phyloP scores from a whole-genome alignment of 2,797 vertebrate species.

The Epinephelus malabaricus region DNA sequence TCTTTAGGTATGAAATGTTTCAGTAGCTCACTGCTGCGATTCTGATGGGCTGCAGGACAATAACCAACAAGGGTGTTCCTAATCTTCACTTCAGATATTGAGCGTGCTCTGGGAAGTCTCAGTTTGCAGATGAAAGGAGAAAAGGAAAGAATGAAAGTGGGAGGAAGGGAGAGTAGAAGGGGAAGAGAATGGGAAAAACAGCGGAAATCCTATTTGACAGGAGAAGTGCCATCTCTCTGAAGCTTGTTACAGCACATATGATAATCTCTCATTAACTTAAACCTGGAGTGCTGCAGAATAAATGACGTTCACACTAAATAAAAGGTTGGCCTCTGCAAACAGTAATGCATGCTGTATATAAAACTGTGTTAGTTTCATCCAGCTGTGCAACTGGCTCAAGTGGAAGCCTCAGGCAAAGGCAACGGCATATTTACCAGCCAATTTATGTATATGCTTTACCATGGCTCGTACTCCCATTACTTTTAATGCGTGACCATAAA shows the following conservation, averaged over 20 bases:
- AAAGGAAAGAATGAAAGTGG: conserved; percentile 42
- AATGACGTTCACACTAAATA: not conserved
- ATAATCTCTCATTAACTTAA: not conserved
- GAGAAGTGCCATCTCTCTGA: conserved; percentile 7
- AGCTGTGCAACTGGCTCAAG: not conserved
- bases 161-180: conserved; percentile 28
- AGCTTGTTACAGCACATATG: not conserved
- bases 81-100: conserved; percentile 54
- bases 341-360: not conserved
- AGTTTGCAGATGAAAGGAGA: conserved; percentile 43
- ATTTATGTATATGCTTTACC: conserved; percentile 11
- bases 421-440: conserved; percentile 6
- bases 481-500: conserved; percentile 27
- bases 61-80: conserved; percentile 56
- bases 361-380: conserved; percentile 10
- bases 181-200: conserved; percentile 12
- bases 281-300: not conserved
- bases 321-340: conserved; percentile 3
- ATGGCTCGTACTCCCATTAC: conserved; percentile 13
- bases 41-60: conserved; percentile 56
- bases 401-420: not conserved
- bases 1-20: conserved; percentile 64
- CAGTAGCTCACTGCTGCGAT: conserved; percentile 21
- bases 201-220: conserved; percentile 19
- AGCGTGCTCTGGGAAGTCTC: conserved; percentile 48